A percentile compares a stretch with the other conserved stretches of the same genome.
Evolutionary conservation across 1,140 invertebrate species (phyloP).

Genomic region (Caerostris extrusa): DNA sequence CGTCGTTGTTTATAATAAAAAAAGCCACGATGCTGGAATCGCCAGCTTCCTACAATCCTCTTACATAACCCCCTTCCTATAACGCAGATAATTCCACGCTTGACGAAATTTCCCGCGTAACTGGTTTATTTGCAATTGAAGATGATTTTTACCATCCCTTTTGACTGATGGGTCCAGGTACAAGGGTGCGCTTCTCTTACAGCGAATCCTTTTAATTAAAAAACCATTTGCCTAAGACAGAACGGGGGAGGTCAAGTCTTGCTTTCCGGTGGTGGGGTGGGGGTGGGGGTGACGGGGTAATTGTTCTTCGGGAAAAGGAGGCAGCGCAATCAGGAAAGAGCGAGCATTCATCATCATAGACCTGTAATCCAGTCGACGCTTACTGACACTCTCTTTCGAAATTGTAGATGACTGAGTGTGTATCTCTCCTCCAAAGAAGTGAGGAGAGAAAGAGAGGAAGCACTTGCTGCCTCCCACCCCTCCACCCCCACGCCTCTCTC

Average conservation of each 20-base stretch:
- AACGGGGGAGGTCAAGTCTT: neutral
- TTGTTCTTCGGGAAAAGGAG: conserved; percentile 23
- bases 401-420: conserved; percentile 77
- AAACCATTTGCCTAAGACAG: conserved; percentile 77
- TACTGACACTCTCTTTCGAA: conserved; percentile 68
- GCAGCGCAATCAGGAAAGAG: conserved; percentile 47
- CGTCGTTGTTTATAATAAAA: no score
- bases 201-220: conserved; percentile 74
- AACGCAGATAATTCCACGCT: conserved; percentile 25
- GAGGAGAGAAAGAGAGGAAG: conserved; percentile 24
- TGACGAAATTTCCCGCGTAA: conserved; percentile 49
- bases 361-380: conserved; percentile 69
- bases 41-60: neutral
- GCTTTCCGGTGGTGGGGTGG: neutral
- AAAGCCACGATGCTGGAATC: neutral
- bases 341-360: conserved; percentile 74
- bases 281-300: conserved; percentile 23
- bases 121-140: conserved; percentile 51
- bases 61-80: neutral
- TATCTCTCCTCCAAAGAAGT: conserved; percentile 1
- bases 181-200: conserved; percentile 10
- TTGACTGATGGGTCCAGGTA: conserved; percentile 62
- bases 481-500: neutral
- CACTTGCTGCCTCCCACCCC: conserved; percentile 3
- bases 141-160: conserved; percentile 48